Percentiles rank a stretch among this genome's conserved stretches.
These are phyloP conservation scores for Pantherophis alleghaniensis DNA, from an alignment of 2,797 vertebrate genomes.

Conservation along the genomic window DNA sequence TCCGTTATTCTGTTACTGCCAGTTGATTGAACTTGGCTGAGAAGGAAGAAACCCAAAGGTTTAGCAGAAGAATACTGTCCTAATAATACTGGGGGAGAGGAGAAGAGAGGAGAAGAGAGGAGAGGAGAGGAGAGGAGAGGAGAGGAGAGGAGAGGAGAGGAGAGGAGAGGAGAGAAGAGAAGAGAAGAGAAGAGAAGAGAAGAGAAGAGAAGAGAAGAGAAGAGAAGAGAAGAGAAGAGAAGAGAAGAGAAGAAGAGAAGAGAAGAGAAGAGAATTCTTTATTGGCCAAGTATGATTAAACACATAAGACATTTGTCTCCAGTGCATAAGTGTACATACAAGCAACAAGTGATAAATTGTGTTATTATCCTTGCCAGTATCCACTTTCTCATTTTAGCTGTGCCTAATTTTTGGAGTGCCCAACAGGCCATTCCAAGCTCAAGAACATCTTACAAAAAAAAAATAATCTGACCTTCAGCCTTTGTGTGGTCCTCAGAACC, in stretches of 20 bases:
- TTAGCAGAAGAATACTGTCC: background rate
- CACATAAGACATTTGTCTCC: too few species aligned
- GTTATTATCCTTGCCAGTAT: background rate
- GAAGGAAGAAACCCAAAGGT: background rate
- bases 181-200: too few species aligned
- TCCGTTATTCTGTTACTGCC: background rate
- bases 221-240: too few species aligned
- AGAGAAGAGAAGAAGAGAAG: too few species aligned
- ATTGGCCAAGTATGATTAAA: background rate
- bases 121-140: too few species aligned
- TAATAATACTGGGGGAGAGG: background rate
- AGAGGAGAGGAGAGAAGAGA: too few species aligned
- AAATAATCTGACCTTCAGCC: background rate
- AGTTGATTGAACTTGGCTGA: background rate
- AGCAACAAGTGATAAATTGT: background rate
- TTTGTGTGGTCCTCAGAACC: background rate
- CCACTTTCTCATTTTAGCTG: background rate
- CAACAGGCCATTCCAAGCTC: background rate
- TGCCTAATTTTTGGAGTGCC: background rate
- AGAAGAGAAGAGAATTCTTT: too few species aligned
- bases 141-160: too few species aligned
- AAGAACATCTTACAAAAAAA: background rate
- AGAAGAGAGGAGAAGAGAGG: too few species aligned
- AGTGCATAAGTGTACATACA: too few species aligned
- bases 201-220: too few species aligned